phyloP scores from a whole-genome alignment of 2,113 vertebrate genomes.

The Toxostoma redivivum region DNA sequence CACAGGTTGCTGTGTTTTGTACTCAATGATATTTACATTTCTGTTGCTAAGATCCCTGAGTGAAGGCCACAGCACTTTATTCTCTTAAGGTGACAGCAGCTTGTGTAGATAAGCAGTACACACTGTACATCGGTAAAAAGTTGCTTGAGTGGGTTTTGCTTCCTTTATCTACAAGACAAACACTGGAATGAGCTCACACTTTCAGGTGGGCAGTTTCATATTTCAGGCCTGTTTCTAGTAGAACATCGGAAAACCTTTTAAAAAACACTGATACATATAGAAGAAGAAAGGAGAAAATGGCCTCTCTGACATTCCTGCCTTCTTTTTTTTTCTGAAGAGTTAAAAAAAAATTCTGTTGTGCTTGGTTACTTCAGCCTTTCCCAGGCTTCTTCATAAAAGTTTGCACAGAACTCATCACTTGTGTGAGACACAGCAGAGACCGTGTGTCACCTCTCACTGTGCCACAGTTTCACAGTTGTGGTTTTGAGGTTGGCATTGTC shows the following conservation, averaged over 20 bases:
- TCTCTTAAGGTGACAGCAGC: not conserved
- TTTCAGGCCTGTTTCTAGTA: not conserved
- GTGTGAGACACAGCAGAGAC: not conserved
- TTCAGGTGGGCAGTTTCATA: not conserved
- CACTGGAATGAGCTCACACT: not conserved
- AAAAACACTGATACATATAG: not conserved
- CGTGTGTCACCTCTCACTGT: not conserved
- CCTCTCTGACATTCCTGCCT: not conserved
- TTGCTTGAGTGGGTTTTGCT: not conserved
- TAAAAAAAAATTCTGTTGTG: not conserved
- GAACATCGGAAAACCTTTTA: not conserved
- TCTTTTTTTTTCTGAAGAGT: not conserved
- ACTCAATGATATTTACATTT: not conserved
- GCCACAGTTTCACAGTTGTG: not conserved
- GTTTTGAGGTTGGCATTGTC: conserved; percentile 3
- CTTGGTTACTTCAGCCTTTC: not conserved
- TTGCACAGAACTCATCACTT: not conserved
- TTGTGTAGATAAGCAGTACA: not conserved
- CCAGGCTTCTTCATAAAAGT: not conserved
- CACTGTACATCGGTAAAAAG: not conserved
- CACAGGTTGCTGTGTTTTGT: not conserved
- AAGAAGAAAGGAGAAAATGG: not conserved
- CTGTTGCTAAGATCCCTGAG: not conserved
- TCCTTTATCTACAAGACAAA: not conserved
- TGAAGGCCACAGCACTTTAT: not conserved